Evolutionary conservation across 1,140 invertebrate genomes (phyloP).

Genomic region (Gonatopus flavifemur): DNA sequence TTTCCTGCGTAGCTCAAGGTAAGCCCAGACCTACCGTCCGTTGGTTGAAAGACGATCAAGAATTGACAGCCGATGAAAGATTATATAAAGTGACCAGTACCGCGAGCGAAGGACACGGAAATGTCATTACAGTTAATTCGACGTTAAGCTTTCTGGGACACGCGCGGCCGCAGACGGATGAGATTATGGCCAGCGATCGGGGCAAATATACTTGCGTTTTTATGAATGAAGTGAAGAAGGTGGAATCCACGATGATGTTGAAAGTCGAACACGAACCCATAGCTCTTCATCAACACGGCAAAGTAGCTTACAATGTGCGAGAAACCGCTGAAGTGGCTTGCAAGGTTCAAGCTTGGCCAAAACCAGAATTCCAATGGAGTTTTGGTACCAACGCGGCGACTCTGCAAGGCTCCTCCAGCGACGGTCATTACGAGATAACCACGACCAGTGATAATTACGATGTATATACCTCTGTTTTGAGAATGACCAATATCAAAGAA

Average conservation of each 20-base stretch:
- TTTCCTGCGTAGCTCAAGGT: slow-evolving; percentile 81
- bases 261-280: slow-evolving; percentile 89
- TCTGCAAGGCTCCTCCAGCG: slow-evolving; percentile 72
- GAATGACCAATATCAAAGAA: slow-evolving; percentile 73
- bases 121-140: slow-evolving; percentile 81
- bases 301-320: slow-evolving; percentile 83
- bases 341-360: slow-evolving; percentile 87
- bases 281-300: slow-evolving; percentile 79
- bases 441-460: slow-evolving; percentile 80
- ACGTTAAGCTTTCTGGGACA: slow-evolving; percentile 78
- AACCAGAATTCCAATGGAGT: slow-evolving; percentile 90
- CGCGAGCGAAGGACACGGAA: slow-evolving; percentile 71
- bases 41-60: slow-evolving; percentile 85
- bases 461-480: slow-evolving; percentile 78
- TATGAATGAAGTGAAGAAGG: slow-evolving; percentile 84
- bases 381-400: slow-evolving; percentile 73
- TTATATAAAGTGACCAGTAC: slow-evolving; percentile 80
- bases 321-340: slow-evolving; percentile 85
- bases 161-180: slow-evolving; percentile 71
- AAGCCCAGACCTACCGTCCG: slow-evolving; percentile 81
- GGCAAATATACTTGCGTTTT: slow-evolving; percentile 87
- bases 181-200: slow-evolving; percentile 78
- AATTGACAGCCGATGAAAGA: slow-evolving; percentile 72
- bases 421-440: slow-evolving; percentile 83
- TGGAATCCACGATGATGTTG: slow-evolving; percentile 84